Evolutionary conservation across 2,797 vertebrate species (phyloP).

Genomic region (Dromococcyx pavoninus): DNA sequence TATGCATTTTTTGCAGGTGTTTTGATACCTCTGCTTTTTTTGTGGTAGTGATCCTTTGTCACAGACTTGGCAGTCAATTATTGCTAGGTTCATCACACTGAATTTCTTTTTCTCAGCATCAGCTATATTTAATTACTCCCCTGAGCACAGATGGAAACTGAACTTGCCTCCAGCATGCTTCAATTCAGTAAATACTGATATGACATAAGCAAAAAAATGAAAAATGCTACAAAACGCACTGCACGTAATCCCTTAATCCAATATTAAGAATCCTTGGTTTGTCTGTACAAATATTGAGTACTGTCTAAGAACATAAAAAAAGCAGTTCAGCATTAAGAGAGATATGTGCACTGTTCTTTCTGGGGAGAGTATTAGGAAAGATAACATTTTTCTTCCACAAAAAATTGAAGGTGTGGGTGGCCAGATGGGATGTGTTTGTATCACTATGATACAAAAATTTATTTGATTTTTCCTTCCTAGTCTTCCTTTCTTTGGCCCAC

Average conservation of each 20-base stretch:
- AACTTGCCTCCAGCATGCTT: constrained; percentile 26
- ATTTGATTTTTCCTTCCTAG: not conserved
- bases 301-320: not conserved
- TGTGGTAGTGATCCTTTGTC: constrained; percentile 5
- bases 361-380: not conserved
- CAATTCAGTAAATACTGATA: constrained; percentile 12
- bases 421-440: not conserved
- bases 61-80: not conserved
- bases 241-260: not conserved
- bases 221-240: not conserved
- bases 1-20: not conserved
- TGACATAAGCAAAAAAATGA: constrained; percentile 41
- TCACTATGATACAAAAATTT: not conserved
- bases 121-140: constrained; percentile 39
- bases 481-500: not conserved
- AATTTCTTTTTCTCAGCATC: constrained; percentile 30
- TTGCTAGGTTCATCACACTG: constrained; percentile 12
- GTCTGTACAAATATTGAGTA: not conserved
- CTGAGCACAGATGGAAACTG: constrained; percentile 52
- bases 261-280: constrained; percentile 6
- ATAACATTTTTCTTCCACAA: not conserved
- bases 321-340: not conserved
- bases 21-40: not conserved
- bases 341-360: not conserved
- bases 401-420: not conserved